These are phyloP conservation scores for Lepidothrix coronata DNA, from an alignment of 2,113 vertebrate species.

Conservation along the genomic window DNA sequence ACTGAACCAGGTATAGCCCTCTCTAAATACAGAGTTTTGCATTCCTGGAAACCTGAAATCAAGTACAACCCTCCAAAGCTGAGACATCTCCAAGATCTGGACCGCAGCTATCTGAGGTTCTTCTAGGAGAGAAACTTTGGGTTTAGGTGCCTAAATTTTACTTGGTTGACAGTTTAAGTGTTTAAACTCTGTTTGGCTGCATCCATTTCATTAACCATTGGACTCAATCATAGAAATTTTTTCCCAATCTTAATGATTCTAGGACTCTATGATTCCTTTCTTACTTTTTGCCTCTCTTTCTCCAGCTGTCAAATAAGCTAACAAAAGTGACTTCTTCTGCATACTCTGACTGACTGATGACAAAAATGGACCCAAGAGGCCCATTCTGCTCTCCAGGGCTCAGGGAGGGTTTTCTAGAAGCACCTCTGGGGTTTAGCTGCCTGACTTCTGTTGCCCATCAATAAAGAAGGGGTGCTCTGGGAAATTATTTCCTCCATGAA, in stretches of 20 bases:
- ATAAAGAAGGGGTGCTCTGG: background rate
- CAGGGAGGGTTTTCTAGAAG: background rate
- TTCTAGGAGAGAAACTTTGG: background rate
- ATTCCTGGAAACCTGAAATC: background rate
- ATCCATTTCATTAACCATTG: background rate
- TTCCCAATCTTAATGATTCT: background rate
- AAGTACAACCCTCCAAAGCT: background rate
- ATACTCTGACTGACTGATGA: background rate
- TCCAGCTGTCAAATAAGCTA: background rate
- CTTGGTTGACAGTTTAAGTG: background rate
- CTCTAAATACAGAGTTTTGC: background rate
- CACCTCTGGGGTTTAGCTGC: background rate
- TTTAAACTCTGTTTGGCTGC: background rate
- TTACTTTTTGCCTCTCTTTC: background rate
- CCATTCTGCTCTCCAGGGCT: background rate
- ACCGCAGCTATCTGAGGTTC: background rate
- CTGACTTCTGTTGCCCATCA: background rate
- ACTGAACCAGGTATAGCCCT: background rate
- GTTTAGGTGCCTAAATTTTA: background rate
- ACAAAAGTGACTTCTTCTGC: background rate
- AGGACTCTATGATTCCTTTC: background rate
- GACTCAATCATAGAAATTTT: rapidly evolving
- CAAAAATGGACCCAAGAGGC: background rate
- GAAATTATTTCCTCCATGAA: background rate
- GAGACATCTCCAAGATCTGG: background rate